These are phyloP conservation scores for Nephrotoma flavescens DNA, from an alignment of 2,888 invertebrate species.

Conservation along the genomic window DNA sequence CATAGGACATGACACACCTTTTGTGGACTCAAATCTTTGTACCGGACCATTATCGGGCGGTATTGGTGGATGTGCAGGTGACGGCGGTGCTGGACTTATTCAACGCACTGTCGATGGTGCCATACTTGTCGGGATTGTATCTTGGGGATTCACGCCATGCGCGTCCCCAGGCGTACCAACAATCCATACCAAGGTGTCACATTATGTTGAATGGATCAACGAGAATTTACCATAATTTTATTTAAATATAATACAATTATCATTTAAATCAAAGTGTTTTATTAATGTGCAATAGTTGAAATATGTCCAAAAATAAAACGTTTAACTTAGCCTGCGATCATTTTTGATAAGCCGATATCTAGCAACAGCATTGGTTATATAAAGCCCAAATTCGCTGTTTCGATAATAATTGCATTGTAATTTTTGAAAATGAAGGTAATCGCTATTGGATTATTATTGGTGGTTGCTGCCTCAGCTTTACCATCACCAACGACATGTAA, in stretches of 20 bases:
- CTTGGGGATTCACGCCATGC: constrained; percentile 37
- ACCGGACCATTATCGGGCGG: constrained; percentile 30
- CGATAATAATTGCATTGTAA: not conserved
- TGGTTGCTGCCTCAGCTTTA: constrained; percentile 19
- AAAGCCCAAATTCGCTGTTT: not conserved
- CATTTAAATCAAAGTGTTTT: not conserved
- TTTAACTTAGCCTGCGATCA: not conserved
- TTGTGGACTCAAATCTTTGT: constrained; percentile 29
- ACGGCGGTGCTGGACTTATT: constrained; percentile 30
- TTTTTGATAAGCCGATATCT: not conserved
- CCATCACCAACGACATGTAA: constrained; percentile 15
- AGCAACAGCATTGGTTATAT: not conserved
- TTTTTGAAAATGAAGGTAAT: constrained; percentile 20
- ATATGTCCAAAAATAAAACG: not conserved
- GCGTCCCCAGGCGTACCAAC: constrained; percentile 29
- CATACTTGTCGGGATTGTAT: constrained; percentile 32
- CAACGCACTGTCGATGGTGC: constrained; percentile 11
- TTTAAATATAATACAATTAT: not conserved
- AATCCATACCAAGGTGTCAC: constrained; percentile 32
- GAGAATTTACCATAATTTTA: not conserved
- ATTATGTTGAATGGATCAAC: constrained; percentile 29
- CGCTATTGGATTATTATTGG: constrained; percentile 17
- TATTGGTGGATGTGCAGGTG: constrained; percentile 32
- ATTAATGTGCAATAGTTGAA: not conserved
- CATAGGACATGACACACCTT: constrained; percentile 15